These are phyloP conservation scores for Synanthedon tipuliformis DNA, from an alignment of 2,888 invertebrate species.

Conservation along the genomic window DNA sequence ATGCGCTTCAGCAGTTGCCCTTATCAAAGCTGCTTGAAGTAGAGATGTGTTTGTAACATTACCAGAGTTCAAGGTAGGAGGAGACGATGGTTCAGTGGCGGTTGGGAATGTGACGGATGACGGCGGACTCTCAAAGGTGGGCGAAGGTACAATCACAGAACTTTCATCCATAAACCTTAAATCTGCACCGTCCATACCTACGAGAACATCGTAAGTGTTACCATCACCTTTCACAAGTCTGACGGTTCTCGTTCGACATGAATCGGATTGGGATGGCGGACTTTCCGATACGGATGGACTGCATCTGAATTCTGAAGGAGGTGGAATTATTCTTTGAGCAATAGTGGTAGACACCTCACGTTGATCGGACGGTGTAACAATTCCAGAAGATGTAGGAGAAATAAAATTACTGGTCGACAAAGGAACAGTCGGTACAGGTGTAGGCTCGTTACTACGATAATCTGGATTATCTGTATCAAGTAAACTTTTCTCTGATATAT, in stretches of 20 bases:
- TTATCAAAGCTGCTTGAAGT: constrained; percentile 78
- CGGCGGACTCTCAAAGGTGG: constrained; percentile 82
- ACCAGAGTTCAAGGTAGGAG: constrained; percentile 60
- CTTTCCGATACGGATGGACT: constrained; percentile 75
- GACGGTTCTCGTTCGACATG: constrained; percentile 67
- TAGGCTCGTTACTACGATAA: constrained; percentile 34
- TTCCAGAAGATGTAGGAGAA: constrained; percentile 51
- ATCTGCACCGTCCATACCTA: constrained; percentile 87
- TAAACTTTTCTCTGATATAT: constrained; percentile 74
- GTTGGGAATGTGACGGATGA: constrained; percentile 73
- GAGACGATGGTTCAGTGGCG: constrained; percentile 73
- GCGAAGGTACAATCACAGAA: constrained; percentile 83
- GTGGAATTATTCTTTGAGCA: constrained; percentile 79
- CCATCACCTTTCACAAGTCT: constrained; percentile 69
- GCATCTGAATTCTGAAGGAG: constrained; percentile 79
- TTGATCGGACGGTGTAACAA: constrained; percentile 54
- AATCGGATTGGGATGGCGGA: constrained; percentile 69
- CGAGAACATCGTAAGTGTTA: constrained; percentile 79
- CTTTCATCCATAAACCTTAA: constrained; percentile 92
- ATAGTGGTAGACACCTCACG: constrained; percentile 61
- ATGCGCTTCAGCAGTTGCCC: constrained; percentile 74
- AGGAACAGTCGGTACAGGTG: constrained; percentile 37
- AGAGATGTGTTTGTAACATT: constrained; percentile 73
- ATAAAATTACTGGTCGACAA: constrained; percentile 40
- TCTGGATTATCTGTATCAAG: constrained; percentile 72